These are phyloP conservation scores for Macaria liturata DNA, from an alignment of 2,888 invertebrate genomes.

Conservation along the genomic window DNA sequence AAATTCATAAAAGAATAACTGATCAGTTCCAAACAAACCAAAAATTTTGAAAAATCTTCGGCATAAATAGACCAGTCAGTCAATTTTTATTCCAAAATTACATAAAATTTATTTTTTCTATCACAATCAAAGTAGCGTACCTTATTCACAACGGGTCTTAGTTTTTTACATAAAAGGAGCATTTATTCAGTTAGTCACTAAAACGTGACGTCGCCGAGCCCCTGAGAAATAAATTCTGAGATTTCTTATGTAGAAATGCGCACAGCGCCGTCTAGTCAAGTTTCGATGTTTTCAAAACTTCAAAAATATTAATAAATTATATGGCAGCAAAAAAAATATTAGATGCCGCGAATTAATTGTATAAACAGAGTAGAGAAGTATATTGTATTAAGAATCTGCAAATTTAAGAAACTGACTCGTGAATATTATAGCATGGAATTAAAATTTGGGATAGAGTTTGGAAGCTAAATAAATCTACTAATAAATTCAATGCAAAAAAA, in stretches of 20 bases:
- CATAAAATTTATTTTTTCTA: conserved; percentile 1
- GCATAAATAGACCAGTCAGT: too few relatives aligned
- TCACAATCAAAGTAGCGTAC: conserved; percentile 23
- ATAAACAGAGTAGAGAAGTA: too few relatives aligned
- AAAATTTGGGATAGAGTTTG: too few relatives aligned
- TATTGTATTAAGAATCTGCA: too few relatives aligned
- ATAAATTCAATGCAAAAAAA: too few relatives aligned
- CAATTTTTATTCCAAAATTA: too few relatives aligned
- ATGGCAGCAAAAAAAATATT: conserved; percentile 6
- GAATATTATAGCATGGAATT: too few relatives aligned
- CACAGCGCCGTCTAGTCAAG: conserved; percentile 12
- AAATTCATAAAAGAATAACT: too few relatives aligned
- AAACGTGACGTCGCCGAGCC: conserved; percentile 24
- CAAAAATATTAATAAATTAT: conserved; percentile 8
- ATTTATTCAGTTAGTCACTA: conserved; percentile 21
- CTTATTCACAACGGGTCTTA: conserved; percentile 22
- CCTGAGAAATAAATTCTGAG: conserved; percentile 32
- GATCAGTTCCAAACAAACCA: too few relatives aligned
- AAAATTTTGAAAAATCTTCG: too few relatives aligned
- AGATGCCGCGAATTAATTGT: background rate
- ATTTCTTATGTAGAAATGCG: conserved; percentile 38
- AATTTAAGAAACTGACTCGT: too few relatives aligned
- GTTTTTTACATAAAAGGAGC: conserved; percentile 15
- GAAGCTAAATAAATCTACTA: too few relatives aligned
- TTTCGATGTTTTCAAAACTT: conserved; percentile 4